Evolutionary conservation across 2,113 vertebrate species (phyloP).

Genomic region (Cariama cristata): DNA sequence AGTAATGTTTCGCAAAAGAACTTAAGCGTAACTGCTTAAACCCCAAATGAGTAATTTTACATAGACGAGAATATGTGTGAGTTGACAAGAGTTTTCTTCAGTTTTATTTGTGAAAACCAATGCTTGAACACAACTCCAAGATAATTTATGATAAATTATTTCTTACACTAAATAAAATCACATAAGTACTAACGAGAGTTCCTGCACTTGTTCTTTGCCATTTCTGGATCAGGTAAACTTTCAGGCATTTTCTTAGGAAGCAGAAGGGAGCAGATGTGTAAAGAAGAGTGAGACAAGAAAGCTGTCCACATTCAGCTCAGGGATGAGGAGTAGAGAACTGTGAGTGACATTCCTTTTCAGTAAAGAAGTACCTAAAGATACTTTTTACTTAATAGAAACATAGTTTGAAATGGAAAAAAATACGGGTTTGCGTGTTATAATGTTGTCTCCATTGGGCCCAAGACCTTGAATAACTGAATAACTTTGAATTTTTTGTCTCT

Average conservation of each 20-base stretch:
- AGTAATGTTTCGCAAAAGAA: background rate
- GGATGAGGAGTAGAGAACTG: background rate
- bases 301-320: background rate
- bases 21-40: background rate
- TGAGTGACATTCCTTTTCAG: background rate
- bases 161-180: background rate
- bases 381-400: background rate
- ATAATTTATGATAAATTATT: background rate
- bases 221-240: background rate
- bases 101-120: background rate
- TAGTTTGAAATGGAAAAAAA: background rate
- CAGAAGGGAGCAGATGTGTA: background rate
- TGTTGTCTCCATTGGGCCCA: background rate
- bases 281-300: background rate
- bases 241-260: background rate
- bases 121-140: background rate
- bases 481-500: background rate
- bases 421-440: rapidly evolving
- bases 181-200: background rate
- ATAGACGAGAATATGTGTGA: background rate
- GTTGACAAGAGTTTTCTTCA: background rate
- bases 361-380: background rate
- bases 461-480: background rate
- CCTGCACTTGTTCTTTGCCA: background rate
- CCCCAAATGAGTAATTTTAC: background rate